These are phyloP conservation scores for Sinelater perroti DNA, from an alignment of 2,888 invertebrate genomes.

Conservation along the genomic window DNA sequence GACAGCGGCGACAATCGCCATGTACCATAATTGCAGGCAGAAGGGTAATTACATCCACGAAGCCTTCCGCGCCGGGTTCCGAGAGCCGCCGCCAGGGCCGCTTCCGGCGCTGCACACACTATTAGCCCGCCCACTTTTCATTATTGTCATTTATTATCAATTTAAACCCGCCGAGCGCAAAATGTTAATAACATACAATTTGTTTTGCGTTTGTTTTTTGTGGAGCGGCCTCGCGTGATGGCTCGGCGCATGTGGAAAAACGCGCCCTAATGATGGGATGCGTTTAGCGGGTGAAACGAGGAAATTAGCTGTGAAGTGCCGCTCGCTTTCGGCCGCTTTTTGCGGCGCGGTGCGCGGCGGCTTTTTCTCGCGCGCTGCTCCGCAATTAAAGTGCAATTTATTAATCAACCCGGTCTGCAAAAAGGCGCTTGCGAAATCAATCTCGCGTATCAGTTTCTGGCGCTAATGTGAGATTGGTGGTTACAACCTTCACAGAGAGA, in stretches of 20 bases:
- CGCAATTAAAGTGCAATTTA: no score
- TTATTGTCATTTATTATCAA: constrained; percentile 62
- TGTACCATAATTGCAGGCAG: constrained; percentile 48
- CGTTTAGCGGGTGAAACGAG: constrained; percentile 46
- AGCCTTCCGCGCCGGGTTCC: constrained; percentile 44
- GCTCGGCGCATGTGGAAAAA: constrained; percentile 43
- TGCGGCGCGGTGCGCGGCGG: no score
- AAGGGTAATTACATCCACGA: constrained; percentile 42
- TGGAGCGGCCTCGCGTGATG: constrained; percentile 49
- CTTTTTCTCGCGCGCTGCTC: no score
- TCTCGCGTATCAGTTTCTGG: no score
- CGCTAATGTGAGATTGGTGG: no score
- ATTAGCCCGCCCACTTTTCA: constrained; percentile 58
- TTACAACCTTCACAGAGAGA: no score
- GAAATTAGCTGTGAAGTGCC: constrained; percentile 49
- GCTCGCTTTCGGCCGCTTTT: constrained; percentile 33
- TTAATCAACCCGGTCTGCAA: no score
- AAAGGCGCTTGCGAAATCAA: no score
- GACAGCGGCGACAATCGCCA: constrained; percentile 46
- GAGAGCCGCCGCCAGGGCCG: constrained; percentile 52
- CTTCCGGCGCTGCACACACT: constrained; percentile 57
- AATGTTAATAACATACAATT: constrained; percentile 61
- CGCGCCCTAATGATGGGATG: constrained; percentile 44
- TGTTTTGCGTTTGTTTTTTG: constrained; percentile 55
- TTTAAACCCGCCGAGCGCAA: constrained; percentile 59